These are phyloP conservation scores for Ceyx erithaca DNA, from an alignment of 2,797 vertebrate genomes.

Conservation along the genomic window DNA sequence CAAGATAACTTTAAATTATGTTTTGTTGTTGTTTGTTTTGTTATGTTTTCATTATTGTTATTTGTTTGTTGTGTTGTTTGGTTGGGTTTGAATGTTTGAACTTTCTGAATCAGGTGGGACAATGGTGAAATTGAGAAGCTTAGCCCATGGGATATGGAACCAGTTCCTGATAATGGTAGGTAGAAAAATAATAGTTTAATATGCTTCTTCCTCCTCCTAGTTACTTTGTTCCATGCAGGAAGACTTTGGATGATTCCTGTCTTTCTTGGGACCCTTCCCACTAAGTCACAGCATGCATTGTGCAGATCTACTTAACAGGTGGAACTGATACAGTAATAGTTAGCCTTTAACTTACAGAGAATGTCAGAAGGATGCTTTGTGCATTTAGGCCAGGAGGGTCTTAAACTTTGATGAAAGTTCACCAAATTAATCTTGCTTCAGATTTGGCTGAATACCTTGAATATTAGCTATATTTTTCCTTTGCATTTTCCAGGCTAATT, in stretches of 20 bases:
- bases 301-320: background rate
- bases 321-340: background rate
- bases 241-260: background rate
- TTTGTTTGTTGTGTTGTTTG: no score
- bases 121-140: conserved; percentile 95
- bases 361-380: background rate
- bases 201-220: background rate
- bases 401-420: background rate
- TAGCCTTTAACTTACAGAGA: background rate
- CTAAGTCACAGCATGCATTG: background rate
- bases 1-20: background rate
- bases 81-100: background rate
- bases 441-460: background rate
- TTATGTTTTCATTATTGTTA: no score
- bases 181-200: background rate
- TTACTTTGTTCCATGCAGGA: background rate
- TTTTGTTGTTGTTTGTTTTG: no score
- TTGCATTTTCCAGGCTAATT: background rate
- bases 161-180: conserved; percentile 92
- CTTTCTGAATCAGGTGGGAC: conserved; percentile 88
- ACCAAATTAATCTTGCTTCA: background rate
- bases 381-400: background rate
- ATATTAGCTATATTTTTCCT: background rate
- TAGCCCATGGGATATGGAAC: conserved; percentile 97
- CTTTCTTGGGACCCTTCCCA: background rate